These are phyloP conservation scores for Zosterops hypoxanthus DNA, from an alignment of 2,113 vertebrate genomes.

Conservation along the genomic window DNA sequence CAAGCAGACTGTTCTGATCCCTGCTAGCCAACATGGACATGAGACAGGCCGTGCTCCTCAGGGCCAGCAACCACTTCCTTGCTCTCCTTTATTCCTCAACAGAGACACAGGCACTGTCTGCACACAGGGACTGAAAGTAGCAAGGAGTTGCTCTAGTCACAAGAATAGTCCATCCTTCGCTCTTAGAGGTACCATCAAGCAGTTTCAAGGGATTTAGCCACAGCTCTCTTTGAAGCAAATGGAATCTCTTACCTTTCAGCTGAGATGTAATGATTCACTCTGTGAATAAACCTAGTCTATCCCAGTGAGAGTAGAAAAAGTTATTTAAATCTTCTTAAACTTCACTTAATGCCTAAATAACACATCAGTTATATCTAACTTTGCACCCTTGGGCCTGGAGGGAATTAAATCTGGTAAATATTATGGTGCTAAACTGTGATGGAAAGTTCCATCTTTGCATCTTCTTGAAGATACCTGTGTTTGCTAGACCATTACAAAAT, in stretches of 20 bases:
- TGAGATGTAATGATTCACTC: neutral
- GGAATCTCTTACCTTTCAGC: neutral
- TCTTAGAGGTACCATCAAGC: neutral
- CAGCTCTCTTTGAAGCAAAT: neutral
- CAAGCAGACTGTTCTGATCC: neutral
- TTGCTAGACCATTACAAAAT: neutral
- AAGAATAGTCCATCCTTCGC: neutral
- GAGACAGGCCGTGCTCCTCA: neutral
- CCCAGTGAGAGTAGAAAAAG: neutral
- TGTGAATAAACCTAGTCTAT: neutral
- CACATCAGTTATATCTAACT: neutral
- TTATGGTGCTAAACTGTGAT: neutral
- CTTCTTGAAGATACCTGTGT: neutral
- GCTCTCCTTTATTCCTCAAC: neutral
- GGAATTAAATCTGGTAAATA: neutral
- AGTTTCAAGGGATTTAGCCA: neutral
- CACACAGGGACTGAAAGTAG: neutral
- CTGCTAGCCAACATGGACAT: rapidly evolving
- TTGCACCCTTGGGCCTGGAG: neutral
- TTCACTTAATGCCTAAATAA: neutral
- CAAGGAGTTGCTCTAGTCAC: neutral
- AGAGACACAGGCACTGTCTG: neutral
- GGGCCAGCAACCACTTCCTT: neutral
- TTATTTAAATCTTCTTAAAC: neutral
- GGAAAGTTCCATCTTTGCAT: neutral